Conservation (phyloP, 2,888 invertebrate genomes). For the Rhingia campestris region DNA sequence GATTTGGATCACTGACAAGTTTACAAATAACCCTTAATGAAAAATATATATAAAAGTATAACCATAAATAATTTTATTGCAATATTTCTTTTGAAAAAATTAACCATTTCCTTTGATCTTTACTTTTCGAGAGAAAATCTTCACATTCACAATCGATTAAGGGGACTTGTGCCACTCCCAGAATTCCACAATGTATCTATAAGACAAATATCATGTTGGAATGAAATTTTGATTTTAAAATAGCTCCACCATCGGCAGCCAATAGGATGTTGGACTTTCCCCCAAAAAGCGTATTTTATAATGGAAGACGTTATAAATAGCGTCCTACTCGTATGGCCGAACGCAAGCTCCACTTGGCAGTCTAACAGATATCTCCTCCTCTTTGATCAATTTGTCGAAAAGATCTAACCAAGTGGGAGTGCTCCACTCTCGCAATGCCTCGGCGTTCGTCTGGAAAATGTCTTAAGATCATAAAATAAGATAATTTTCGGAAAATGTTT, state of each 20-base stretch:
- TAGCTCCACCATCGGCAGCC: slow-evolving; percentile 19
- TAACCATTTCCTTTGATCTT: not conserved
- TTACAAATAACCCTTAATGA: not conserved
- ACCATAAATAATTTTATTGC: not conserved
- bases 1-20: not conserved
- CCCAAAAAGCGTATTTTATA: slow-evolving; percentile 24
- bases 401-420: slow-evolving; percentile 29
- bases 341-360: slow-evolving; percentile 9
- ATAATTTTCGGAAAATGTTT: slow-evolving; percentile 18
- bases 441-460: slow-evolving; percentile 29
- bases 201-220: not conserved
- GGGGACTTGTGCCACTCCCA: not conserved
- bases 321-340: slow-evolving; percentile 10
- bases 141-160: not conserved
- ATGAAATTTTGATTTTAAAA: slow-evolving; percentile 11
- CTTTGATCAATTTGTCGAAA: slow-evolving; percentile 11
- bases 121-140: not conserved
- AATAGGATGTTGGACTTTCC: slow-evolving; percentile 21
- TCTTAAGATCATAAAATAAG: slow-evolving; percentile 42
- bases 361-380: slow-evolving; percentile 19
- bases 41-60: not conserved
- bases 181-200: not conserved
- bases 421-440: slow-evolving; percentile 30
- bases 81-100: not conserved
- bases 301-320: slow-evolving; percentile 65